Base-by-base conservation (phyloP, 2,797 vertebrate genomes). In the Poecilia velifera region DNA sequence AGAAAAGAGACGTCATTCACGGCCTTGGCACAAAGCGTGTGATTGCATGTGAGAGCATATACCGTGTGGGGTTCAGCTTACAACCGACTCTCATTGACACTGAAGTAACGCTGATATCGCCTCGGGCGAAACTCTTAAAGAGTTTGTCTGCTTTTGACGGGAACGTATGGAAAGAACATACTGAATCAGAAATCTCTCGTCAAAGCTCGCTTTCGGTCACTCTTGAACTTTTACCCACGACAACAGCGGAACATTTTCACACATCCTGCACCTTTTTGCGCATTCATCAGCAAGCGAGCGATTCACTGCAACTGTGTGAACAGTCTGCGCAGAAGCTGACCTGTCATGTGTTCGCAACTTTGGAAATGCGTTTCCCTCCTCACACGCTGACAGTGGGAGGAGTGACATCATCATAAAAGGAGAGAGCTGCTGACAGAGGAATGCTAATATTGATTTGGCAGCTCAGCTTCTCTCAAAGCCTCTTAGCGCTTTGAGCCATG, bases 391-490 rank as follows among this genome's bases (percentile, higher is more conserved):
- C 84, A 84, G 70, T 47, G 78, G 82, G 74, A 93, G 53, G 59
- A 90, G 76, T 94, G 90, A 93, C 91, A 91, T 95, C 93, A 92
- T 94, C 87, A 89, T 77, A 86, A 78, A 82, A 3, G 80, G 90
- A 86, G 83, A 81, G 80, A 79, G 86, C 86, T 83, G 90, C 86
- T 92, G 91, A 92, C 90, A 90, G 80, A 90, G 90, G 88, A 93
- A 94, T 94, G 90, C 89, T 93, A 92, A 94, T 90, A 91, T 90
- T 92, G 91, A 93, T 94, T 90, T 92, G 90, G 86, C 87, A 82
- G 87, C 89, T 90, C 78, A 84, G 86, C 80, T 73, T 71, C 72
- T 89, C 83, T 81, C 80, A 93, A 92, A 92, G 88, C 93, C 84
- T 83, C 91, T 94, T 89, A 91, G 90, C 87, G 93, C 90, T 89